Evolutionary conservation across 1,140 invertebrate species (phyloP).

Genomic region (Condylostylus longicornis): DNA sequence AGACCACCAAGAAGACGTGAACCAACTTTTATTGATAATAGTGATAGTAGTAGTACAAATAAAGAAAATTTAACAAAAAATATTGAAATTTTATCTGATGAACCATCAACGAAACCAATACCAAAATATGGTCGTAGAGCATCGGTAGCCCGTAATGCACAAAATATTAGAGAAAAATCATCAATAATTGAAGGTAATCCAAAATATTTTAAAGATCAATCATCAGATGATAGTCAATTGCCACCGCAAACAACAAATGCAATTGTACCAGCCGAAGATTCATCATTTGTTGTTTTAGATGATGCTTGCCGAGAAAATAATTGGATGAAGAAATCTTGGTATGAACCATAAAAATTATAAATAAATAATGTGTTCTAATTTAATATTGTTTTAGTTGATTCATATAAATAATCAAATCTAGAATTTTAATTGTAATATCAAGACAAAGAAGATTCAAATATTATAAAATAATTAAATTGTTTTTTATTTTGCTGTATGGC

Average conservation of each 20-base stretch:
- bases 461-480: too few relatives aligned
- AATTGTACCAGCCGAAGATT: too few relatives aligned
- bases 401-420: background rate
- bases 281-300: conserved; percentile 24
- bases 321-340: conserved; percentile 31
- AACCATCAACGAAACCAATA: conserved; percentile 14
- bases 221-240: conserved; percentile 11
- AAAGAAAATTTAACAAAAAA: background rate
- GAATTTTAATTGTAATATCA: background rate
- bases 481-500: too few relatives aligned
- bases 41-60: too few relatives aligned
- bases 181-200: conserved; percentile 28
- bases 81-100: conserved; percentile 16
- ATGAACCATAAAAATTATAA: conserved; percentile 21
- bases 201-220: conserved; percentile 19
- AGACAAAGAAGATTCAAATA: background rate
- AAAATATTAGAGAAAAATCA: conserved; percentile 20
- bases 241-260: conserved; percentile 10
- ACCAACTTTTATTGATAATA: background rate
- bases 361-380: too few relatives aligned
- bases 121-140: conserved; percentile 22
- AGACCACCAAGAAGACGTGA: conserved; percentile 14
- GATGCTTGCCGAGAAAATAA: conserved; percentile 25
- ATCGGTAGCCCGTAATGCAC: conserved; percentile 20
- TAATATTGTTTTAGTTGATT: too few relatives aligned